A percentile compares a stretch with the other conserved stretches of the same genome.
phyloP scores from a whole-genome alignment of 2,797 vertebrate genomes.

The Anableps anableps region DNA sequence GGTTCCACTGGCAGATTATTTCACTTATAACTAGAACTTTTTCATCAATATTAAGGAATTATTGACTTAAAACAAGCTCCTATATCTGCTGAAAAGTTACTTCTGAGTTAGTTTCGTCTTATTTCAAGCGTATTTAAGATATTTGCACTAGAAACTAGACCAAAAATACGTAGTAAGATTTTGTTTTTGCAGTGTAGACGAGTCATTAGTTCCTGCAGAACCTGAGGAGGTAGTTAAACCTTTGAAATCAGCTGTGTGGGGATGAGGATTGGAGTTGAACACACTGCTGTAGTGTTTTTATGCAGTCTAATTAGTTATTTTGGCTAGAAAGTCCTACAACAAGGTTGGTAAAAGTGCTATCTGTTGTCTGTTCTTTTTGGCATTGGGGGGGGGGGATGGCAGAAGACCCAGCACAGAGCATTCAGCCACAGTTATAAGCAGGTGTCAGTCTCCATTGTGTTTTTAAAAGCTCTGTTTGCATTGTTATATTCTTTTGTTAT shows the following conservation, averaged over 20 bases:
- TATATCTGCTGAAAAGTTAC: no score
- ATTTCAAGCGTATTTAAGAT: no score
- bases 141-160: no score
- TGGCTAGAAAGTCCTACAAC: not conserved
- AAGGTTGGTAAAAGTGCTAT: not conserved
- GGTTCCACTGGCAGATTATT: no score
- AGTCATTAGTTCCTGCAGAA: not conserved
- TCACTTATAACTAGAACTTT: no score
- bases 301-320: not conserved
- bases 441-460: conserved; percentile 26
- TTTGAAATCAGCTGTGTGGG: not conserved
- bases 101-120: no score
- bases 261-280: no score
- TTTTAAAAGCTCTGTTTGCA: conserved; percentile 38
- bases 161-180: no score
- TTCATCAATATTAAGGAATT: no score
- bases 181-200: no score
- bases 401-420: not conserved
- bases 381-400: not conserved
- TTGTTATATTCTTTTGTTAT: conserved; percentile 44
- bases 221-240: not conserved
- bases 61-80: no score
- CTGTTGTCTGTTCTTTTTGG: not conserved
- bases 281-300: not conserved
- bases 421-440: conserved; percentile 5